Percentiles rank a stretch among this genome's conserved stretches.
phyloP scores from a whole-genome alignment of 2,113 vertebrate species.

The Hypanus sabinus region DNA sequence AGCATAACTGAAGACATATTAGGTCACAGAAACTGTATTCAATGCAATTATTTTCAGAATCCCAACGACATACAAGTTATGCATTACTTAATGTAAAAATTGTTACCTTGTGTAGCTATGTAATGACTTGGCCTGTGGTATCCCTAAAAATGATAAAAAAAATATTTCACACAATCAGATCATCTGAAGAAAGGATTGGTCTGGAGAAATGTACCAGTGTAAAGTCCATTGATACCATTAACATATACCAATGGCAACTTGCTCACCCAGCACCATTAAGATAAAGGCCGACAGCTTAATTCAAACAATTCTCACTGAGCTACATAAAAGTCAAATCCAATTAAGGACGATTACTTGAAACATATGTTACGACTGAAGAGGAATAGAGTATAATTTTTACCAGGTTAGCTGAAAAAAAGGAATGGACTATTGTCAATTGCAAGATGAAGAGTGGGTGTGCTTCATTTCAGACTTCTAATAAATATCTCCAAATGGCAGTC shows the following conservation, averaged over 20 bases:
- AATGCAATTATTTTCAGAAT: background rate
- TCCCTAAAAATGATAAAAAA: constrained; percentile 67
- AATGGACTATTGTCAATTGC: background rate
- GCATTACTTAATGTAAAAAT: background rate
- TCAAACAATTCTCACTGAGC: background rate
- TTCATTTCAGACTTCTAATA: background rate
- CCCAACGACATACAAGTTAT: background rate
- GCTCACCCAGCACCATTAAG: background rate
- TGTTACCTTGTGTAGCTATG: constrained; percentile 95
- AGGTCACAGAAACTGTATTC: background rate
- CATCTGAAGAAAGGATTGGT: background rate
- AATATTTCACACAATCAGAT: constrained; percentile 4
- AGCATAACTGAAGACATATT: background rate
- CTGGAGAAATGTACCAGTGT: background rate
- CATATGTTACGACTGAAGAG: background rate
- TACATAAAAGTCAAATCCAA: background rate
- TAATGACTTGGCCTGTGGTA: constrained; percentile 98
- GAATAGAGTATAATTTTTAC: background rate
- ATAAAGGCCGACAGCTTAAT: background rate
- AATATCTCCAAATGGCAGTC: background rate
- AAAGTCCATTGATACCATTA: background rate
- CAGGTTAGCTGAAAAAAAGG: background rate
- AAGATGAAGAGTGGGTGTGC: background rate
- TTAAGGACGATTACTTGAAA: background rate
- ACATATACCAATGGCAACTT: background rate